Conservation (phyloP, 2,888 invertebrate species). For the Andrena hattorfiana region DNA sequence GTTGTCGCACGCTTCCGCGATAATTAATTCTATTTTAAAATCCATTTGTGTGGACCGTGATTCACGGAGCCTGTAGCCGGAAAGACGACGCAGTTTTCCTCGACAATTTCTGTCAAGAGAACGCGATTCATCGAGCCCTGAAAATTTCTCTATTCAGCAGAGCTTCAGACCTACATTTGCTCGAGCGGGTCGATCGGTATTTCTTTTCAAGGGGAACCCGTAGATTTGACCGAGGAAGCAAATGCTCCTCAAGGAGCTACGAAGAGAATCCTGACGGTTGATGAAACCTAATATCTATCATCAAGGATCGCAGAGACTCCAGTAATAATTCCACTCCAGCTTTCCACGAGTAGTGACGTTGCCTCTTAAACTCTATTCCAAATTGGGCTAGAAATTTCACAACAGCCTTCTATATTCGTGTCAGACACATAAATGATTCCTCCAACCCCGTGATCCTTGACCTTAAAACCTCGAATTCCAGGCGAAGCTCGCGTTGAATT, state of each 20-base stretch:
- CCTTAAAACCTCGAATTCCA: slow-evolving; percentile 49
- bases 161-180: background rate
- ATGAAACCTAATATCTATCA: background rate
- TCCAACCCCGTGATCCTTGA: slow-evolving; percentile 42
- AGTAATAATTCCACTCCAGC: background rate
- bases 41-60: background rate
- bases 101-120: background rate
- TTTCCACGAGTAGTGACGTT: background rate
- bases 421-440: slow-evolving; percentile 6
- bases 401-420: background rate
- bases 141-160: background rate
- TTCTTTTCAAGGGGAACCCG: background rate
- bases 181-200: background rate
- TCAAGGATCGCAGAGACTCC: background rate
- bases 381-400: background rate
- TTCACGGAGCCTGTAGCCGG: background rate
- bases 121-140: background rate
- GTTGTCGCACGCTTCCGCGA: too few relatives aligned
- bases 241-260: background rate
- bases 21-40: background rate
- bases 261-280: background rate
- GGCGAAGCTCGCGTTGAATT: slow-evolving; percentile 14
- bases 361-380: background rate
- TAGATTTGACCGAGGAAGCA: background rate
- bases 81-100: background rate